These are phyloP conservation scores for Mya arenaria DNA, from an alignment of 1,140 invertebrate genomes.

Conservation along the genomic window DNA sequence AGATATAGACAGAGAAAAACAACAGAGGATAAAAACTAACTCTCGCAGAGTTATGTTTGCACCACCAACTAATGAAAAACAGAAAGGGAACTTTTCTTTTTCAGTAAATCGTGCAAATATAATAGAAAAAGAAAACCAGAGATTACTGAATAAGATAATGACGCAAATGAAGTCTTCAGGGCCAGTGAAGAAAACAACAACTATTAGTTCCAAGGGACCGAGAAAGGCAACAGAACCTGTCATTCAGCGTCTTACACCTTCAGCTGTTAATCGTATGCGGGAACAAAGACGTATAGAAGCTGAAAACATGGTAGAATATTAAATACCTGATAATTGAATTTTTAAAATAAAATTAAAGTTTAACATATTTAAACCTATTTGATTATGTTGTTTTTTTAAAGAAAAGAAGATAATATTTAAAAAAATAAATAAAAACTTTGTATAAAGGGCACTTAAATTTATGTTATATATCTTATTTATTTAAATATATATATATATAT, in stretches of 20 bases:
- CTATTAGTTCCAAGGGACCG: not conserved
- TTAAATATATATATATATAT: too few species aligned
- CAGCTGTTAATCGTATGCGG: slow-evolving; percentile 80
- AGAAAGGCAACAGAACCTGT: slow-evolving; percentile 41
- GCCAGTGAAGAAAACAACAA: slow-evolving; percentile 51
- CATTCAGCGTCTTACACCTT: slow-evolving; percentile 68
- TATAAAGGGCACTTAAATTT: too few species aligned
- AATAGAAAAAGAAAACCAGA: slow-evolving; percentile 78
- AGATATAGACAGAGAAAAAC: slow-evolving; percentile 76
- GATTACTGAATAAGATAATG: slow-evolving; percentile 76
- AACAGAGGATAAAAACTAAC: slow-evolving; percentile 65
- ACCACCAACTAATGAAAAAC: slow-evolving; percentile 59
- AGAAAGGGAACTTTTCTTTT: slow-evolving; percentile 78
- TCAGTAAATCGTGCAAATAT: slow-evolving; percentile 65
- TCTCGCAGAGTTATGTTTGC: slow-evolving; percentile 75
- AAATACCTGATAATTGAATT: too few species aligned
- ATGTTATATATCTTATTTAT: too few species aligned
- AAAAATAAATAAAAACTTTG: too few species aligned
- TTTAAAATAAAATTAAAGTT: too few species aligned
- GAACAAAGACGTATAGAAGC: slow-evolving; percentile 81
- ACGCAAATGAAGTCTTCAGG: slow-evolving; percentile 58
- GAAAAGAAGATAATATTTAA: too few species aligned
- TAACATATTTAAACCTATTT: too few species aligned
- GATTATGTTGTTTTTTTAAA: too few species aligned
- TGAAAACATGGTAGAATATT: slow-evolving; percentile 81